phyloP scores from a whole-genome alignment of 1,140 invertebrate genomes.

The Papilio polyxenes region DNA sequence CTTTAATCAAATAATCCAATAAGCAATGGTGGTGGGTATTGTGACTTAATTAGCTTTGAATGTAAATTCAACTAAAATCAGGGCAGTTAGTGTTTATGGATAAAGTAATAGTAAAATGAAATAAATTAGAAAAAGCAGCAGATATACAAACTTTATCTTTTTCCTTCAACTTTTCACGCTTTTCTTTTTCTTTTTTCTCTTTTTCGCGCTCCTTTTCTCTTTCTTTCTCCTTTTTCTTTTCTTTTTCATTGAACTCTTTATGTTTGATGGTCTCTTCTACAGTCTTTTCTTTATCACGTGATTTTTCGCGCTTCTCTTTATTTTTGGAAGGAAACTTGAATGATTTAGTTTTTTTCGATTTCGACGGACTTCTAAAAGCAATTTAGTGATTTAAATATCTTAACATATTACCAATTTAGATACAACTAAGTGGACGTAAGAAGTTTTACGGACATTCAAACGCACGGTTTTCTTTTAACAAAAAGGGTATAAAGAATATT shows the following conservation, averaged over 20 bases:
- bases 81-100: not conserved
- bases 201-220: constrained; percentile 82
- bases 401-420: not conserved
- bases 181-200: constrained; percentile 81
- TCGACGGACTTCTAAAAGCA: constrained; percentile 90
- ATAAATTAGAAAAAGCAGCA: not conserved
- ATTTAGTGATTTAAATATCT: constrained; percentile 32
- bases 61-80: not conserved
- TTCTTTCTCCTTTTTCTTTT: constrained; percentile 82
- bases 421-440: too few relatives aligned
- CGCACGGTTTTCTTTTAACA: too few relatives aligned
- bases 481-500: too few relatives aligned
- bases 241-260: constrained; percentile 82
- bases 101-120: not conserved
- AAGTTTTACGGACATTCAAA: too few relatives aligned
- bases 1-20: not conserved
- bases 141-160: constrained; percentile 65
- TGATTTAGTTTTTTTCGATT: constrained; percentile 93
- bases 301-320: constrained; percentile 92
- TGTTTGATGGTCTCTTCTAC: constrained; percentile 85
- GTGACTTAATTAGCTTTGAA: not conserved
- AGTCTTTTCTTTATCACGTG: constrained; percentile 87
- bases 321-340: constrained; percentile 93
- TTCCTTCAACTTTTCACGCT: constrained; percentile 79
- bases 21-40: not conserved